phyloP scores from a whole-genome alignment of 2,797 vertebrate species.

The Allobates femoralis region DNA sequence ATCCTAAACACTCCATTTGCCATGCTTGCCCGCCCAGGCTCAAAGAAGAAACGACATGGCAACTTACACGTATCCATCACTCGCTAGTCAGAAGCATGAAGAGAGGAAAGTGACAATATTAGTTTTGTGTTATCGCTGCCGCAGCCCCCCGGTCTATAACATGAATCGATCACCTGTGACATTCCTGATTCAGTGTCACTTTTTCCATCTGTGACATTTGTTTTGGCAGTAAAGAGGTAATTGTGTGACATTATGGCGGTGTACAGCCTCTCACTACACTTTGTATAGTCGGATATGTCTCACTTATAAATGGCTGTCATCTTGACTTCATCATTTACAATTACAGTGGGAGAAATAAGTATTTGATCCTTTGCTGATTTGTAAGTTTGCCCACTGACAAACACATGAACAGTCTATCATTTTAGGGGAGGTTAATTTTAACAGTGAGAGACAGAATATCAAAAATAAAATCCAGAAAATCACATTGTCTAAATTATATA shows the following conservation, averaged over 20 bases:
- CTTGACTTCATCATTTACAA: constrained; percentile 41
- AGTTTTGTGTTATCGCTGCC: constrained; percentile 84
- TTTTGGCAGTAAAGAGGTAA: constrained; percentile 99
- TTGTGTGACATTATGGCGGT: constrained; percentile 96
- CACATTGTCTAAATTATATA: too few species aligned
- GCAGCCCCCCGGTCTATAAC: constrained; percentile 86
- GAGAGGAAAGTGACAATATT: constrained; percentile 96
- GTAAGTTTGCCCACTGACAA: too few species aligned
- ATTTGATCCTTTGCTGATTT: too few species aligned
- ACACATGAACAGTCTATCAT: too few species aligned
- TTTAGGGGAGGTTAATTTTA: too few species aligned
- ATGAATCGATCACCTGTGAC: constrained; percentile 99
- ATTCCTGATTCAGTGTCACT: constrained; percentile 99
- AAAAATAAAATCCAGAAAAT: too few species aligned
- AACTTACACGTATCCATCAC: constrained; percentile 90
- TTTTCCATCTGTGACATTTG: constrained; percentile 94
- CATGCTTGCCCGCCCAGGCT: constrained; percentile 94
- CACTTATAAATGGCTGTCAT: constrained; percentile 84
- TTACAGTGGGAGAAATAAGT: too few species aligned
- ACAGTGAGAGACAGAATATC: too few species aligned
- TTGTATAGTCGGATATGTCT: constrained; percentile 78
- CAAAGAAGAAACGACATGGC: constrained; percentile 81
- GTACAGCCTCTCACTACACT: constrained; percentile 79
- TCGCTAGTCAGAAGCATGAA: constrained; percentile 77
- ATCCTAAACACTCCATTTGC: constrained; percentile 94